These are phyloP conservation scores for fruit fly (Drosophila melanogaster) DNA, from an alignment of 1,140 invertebrate genomes.

Conservation along the genomic window DNA sequence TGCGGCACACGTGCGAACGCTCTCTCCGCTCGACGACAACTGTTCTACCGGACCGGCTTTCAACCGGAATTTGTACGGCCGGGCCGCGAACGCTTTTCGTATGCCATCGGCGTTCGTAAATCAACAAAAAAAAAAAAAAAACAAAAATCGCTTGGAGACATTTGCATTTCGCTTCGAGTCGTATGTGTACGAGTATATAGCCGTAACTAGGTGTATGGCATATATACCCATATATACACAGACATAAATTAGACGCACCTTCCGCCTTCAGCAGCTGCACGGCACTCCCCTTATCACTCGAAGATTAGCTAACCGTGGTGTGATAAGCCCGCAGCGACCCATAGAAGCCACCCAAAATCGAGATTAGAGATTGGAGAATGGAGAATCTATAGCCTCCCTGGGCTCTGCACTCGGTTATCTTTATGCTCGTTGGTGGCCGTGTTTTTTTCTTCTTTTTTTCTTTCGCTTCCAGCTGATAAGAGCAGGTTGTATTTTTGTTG, in stretches of 20 bases:
- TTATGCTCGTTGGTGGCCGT: constrained; percentile 22
- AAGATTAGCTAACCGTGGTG: constrained; percentile 28
- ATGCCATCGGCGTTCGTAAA: constrained; percentile 40
- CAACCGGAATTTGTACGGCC: constrained; percentile 41
- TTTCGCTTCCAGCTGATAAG: constrained; percentile 17
- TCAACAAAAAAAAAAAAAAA: background rate
- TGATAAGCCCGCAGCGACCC: constrained; percentile 30
- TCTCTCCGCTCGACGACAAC: constrained; percentile 31
- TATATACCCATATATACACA: constrained; percentile 3
- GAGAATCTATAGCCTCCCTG: constrained; percentile 3
- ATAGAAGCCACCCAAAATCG: constrained; percentile 5
- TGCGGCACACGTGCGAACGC: constrained; percentile 16
- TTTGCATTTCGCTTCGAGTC: constrained; percentile 28
- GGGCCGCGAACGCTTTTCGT: constrained; percentile 22
- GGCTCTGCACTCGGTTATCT: constrained; percentile 32
- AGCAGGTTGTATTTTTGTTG: constrained; percentile 8
- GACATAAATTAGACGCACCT: constrained; percentile 53
- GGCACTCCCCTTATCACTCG: constrained; percentile 48
- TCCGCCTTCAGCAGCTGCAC: constrained; percentile 24
- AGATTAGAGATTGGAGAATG: constrained; percentile 1
- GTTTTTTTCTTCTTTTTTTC: background rate
- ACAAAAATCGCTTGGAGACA: constrained; percentile 18
- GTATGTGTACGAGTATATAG: background rate
- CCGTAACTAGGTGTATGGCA: background rate
- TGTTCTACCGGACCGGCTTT: constrained; percentile 11